Evolutionary conservation across 2,888 invertebrate species (phyloP), one percentile per base, ranked within the genome.

Genomic region (Cryptocheilus praepositus): DNA sequence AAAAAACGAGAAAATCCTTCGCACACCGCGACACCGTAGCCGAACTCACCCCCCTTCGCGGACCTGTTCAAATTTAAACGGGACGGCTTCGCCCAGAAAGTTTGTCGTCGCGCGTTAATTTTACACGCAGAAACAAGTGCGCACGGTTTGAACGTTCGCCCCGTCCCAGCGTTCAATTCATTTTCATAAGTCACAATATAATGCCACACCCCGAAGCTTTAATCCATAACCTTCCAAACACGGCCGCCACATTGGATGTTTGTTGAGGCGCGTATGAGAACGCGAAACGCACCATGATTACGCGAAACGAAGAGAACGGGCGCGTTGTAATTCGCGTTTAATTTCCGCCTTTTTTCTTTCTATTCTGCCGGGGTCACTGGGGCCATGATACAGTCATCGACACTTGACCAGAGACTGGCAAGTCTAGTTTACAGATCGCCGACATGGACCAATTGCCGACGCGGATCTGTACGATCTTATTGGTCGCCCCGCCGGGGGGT

Each of bases 151-250:
- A 18, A 49, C 18, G n/a, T 49, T n/a, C 15, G 45, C 49, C 49
- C 4, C n/a, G 18, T 18, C 25, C 49, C 49, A 49, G 4, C 49
- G 49, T 49, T 49, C 18, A 49, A 67, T 72, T 79, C 76, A 76
- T 77, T 79, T 79, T 79, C 36, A 76, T 79, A 78, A 80, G 81
- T 77, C 72, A 77, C 79, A 77, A 81, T 80, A 81, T 70, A 77
- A 84, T 83, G 88, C 88, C 88, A 88, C 88, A 88, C 88, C 88
- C 88, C 84, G 83, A 85, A 80, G 81, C 81, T 44, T 85, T 73
- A 84, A 85, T 86, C 85, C 86, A 87, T 87, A 88, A 88, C 87
- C 87, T 87, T 80, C 79, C 79, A 80, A 81, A 77, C 79, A 79
- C 79, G 81, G 81, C 83, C 83, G 86, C 86, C 84, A 86, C 86